These are phyloP conservation scores for Pseudomugil tenellus DNA, from an alignment of 2,797 vertebrate genomes.

Conservation along the genomic window DNA sequence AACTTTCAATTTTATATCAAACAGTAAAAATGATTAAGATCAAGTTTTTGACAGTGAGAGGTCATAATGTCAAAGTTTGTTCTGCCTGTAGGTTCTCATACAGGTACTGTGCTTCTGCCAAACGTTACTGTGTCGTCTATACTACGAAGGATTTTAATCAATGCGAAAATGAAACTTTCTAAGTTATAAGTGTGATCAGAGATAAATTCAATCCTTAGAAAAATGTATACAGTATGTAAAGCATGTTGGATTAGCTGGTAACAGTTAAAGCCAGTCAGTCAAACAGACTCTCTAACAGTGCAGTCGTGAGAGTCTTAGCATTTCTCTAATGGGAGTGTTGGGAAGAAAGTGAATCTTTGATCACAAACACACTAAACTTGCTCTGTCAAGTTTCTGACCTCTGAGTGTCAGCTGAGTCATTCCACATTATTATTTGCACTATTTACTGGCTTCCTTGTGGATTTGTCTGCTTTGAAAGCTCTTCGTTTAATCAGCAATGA, in stretches of 20 bases:
- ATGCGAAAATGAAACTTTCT: neutral
- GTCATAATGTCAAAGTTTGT: no score
- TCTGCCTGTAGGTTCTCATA: constrained; percentile 27
- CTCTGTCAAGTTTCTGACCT: constrained; percentile 24
- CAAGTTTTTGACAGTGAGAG: no score
- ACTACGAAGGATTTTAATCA: neutral
- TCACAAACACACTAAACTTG: constrained; percentile 18
- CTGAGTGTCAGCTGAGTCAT: constrained; percentile 41
- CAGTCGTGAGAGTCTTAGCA: constrained; percentile 26
- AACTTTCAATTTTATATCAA: no score
- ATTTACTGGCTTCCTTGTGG: constrained; percentile 34
- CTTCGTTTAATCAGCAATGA: constrained; percentile 44
- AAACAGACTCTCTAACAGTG: constrained; percentile 39
- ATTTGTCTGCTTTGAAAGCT: constrained; percentile 34
- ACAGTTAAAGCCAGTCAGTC: constrained; percentile 43
- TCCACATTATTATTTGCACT: constrained; percentile 52
- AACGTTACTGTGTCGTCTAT: neutral
- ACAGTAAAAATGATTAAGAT: no score
- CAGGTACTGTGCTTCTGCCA: neutral
- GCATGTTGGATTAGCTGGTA: constrained; percentile 28
- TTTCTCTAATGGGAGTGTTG: constrained; percentile 47
- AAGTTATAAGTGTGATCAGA: neutral
- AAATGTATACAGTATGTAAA: no score
- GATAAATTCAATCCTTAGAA: neutral
- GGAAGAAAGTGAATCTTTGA: constrained; percentile 20